Conservation (phyloP, 2,113 vertebrate species). For the Peromyscus californicus region DNA sequence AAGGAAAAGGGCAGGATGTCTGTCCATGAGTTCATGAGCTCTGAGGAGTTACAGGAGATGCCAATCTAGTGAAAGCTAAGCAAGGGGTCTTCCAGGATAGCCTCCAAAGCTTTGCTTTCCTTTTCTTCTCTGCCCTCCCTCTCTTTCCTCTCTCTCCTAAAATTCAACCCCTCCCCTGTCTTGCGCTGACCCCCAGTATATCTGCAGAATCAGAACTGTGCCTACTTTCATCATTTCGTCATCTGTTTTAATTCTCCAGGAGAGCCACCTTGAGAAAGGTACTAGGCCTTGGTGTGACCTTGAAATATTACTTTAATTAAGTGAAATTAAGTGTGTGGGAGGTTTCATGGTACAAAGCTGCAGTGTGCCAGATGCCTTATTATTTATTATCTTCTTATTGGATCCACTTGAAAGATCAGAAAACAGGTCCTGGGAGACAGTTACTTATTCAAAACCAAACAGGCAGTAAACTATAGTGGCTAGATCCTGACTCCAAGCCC, state of each 20-base stretch:
- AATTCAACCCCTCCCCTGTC: not conserved
- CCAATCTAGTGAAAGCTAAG: not conserved
- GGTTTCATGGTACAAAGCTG: not conserved
- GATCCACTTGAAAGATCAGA: not conserved
- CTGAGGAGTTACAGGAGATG: not conserved
- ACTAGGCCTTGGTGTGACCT: not conserved
- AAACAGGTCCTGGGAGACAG: constrained; percentile 1
- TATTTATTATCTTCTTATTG: not conserved
- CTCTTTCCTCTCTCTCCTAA: not conserved
- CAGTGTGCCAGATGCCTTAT: not conserved
- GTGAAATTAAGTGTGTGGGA: not conserved
- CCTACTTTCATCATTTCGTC: not conserved
- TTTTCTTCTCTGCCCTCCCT: not conserved
- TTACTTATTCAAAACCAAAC: not conserved
- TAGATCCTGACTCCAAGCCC: not conserved
- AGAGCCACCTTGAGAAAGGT: not conserved
- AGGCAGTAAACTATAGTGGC: not conserved
- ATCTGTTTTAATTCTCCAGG: not conserved
- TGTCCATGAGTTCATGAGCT: not conserved
- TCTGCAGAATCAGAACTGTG: not conserved
- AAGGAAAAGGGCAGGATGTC: constrained; percentile 41
- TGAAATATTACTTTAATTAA: not conserved
- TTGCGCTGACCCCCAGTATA: not conserved
- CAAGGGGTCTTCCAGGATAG: not conserved
- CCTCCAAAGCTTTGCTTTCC: not conserved